Evolutionary conservation across 2,113 vertebrate genomes (phyloP), one percentile per base, ranked within the genome.

Genomic region (Ranitomeya variabilis): DNA sequence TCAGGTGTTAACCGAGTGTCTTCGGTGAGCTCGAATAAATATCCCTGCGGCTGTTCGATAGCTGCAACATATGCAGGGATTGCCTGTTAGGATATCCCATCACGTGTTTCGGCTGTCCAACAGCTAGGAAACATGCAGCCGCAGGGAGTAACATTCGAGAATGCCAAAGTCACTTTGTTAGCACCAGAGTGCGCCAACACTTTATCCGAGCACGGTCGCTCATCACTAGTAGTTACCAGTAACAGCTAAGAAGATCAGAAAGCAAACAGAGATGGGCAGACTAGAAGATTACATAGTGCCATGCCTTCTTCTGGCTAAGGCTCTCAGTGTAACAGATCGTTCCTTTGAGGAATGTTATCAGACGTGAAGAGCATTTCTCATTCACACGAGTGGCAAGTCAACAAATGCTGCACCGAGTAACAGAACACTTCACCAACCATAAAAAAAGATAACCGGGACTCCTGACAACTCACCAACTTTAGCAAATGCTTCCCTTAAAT

Each of bases 401-500:
- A 80, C 23, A 59, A n/a, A 13, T 55, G 10, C 52, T 55, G 45
- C 52, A n/a, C 52, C 18, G 8, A 5, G 59, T n/a, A 81, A 81
- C n/a, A 59, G 55, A 18, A 82, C 80, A 59, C 80, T 62, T 12
- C 26, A 51, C 14, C 52, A 26, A 7, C 10, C 26, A 66, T 18
- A 67, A 19, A 54, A 26, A 26, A 45, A 45, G n/a, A 18, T 60
- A 26, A 81, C 19, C n/a, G 1, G n/a, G 64, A 19, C 80, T 52
- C 18, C 26, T 13, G 90, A 77, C 7, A 2, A 96, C 98, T 96
- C 91, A 99, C 98, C 98, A 76, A 98, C 95, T 96, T 96, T 97
- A 55, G 89, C 92, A 92, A 99, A 99, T 77, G 96, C 96, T 90
- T 97, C 97, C 73, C 94, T 95, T 91, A 99, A 95, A 90, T 99